Percentiles rank a stretch among this genome's conserved stretches.
phyloP scores from a whole-genome alignment of 2,797 vertebrate species.

The Cryptoblepharus egeriae region DNA sequence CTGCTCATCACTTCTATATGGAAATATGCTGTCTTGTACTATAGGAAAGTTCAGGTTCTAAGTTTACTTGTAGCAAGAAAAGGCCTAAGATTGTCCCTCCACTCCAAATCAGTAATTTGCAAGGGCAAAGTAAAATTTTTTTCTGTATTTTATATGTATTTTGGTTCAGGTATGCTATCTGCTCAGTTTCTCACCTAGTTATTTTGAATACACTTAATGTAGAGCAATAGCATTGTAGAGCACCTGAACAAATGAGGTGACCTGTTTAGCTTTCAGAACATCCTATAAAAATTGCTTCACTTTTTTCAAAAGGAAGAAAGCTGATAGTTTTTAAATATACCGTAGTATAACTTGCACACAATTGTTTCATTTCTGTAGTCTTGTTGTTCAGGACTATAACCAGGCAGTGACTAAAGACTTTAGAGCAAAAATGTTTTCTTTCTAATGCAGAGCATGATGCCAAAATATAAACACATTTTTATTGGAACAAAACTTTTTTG shows the following conservation, averaged over 20 bases:
- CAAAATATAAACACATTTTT: conserved; percentile 55
- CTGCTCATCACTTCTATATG: neutral
- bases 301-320: conserved; percentile 21
- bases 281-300: conserved; percentile 15
- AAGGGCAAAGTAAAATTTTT: conserved; percentile 28
- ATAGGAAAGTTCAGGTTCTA: conserved; percentile 47
- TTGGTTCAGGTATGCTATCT: conserved; percentile 45
- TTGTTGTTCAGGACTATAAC: conserved; percentile 17
- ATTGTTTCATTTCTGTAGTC: conserved; percentile 52
- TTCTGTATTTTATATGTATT: accelerated
- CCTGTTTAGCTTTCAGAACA: neutral
- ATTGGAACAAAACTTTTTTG: conserved; percentile 43
- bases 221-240: neutral
- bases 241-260: conserved; percentile 1
- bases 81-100: conserved; percentile 55
- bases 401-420: conserved; percentile 58
- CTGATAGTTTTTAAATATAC: conserved; percentile 20
- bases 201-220: conserved; percentile 41
- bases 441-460: conserved; percentile 42
- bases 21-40: accelerated
- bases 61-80: conserved; percentile 41
- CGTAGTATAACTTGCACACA: conserved; percentile 50
- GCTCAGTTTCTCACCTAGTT: conserved; percentile 38
- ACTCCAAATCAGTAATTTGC: no score
- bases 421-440: conserved; percentile 46